Evolutionary conservation across 2,113 vertebrate species (phyloP), one percentile per base, ranked within the genome.

Genomic region (Peromyscus maniculatus): DNA sequence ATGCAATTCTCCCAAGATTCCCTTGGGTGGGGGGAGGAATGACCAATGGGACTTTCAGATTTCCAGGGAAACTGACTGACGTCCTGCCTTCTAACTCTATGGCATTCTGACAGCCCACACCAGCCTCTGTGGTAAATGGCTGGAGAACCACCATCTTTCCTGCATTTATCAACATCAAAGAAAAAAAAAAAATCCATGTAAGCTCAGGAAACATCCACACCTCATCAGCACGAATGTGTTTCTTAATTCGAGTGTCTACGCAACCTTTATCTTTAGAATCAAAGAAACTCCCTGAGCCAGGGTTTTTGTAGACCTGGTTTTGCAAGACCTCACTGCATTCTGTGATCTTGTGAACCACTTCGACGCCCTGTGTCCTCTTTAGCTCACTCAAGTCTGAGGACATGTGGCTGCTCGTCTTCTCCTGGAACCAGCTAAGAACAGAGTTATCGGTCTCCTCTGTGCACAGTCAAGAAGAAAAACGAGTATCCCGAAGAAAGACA

Each of bases 131-230:
- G 39, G 22, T 43, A 66, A 86, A 26, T 43, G 7, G 22, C 7
- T 87, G 3, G 24, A 62, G 43, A 94, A 72, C 66, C 62, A 49
- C 10, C 4, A 75, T 74, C 21, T 59, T 78, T 88, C 83, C n/a
- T 39, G 12, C 11, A 10, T 62, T 84, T 33, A 43, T 75, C 89
- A 75, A 24, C 6, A 7, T 77, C 83, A 87, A 87, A 83, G 52
- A 82, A 91, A 97, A 89, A 97, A 89, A 97, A 43, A 31, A 88
- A 62, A 91, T 79, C 71, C 17, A 80, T 49, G 89, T 86, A 52
- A 93, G 88, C 90, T 94, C 91, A 87, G 74, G 82, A 89, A 77
- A 15, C 9, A 24, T 89, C 57, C 62, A 39, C 31, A 43, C 19
- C 64, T 87, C 82, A 80, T 57, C 64, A 91, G 31, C 79, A 71